Conservation (phyloP, 2,113 vertebrate genomes). For the Elanoides forficatus region DNA sequence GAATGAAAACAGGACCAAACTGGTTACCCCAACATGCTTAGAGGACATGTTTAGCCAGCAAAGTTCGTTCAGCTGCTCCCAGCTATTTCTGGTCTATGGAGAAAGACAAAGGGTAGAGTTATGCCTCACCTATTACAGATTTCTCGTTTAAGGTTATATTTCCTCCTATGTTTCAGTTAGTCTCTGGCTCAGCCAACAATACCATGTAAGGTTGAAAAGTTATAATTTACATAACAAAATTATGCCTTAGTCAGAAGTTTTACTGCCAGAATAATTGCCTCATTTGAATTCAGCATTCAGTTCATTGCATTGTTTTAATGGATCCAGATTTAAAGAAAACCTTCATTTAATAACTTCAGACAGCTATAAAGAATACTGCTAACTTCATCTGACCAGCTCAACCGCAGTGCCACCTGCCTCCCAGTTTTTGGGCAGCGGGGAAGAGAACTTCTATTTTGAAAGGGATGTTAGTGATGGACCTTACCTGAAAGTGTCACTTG, state of each 20-base stretch:
- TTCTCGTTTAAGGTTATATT: slow-evolving; percentile 13
- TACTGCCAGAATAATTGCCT: slow-evolving; percentile 46
- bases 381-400: neutral
- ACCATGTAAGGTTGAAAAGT: slow-evolving; percentile 51
- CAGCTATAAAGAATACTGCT: neutral
- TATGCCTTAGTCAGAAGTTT: slow-evolving; percentile 54
- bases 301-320: neutral
- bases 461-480: neutral
- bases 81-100: slow-evolving; percentile 25
- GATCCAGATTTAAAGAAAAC: neutral
- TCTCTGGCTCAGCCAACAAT: neutral
- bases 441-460: neutral
- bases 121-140: slow-evolving; percentile 5
- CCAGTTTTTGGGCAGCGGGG: neutral
- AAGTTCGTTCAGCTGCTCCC: slow-evolving; percentile 29
- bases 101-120: slow-evolving; percentile 34
- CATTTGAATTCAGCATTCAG: slow-evolving; percentile 42
- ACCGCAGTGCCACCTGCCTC: neutral
- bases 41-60: slow-evolving; percentile 41
- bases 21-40: slow-evolving; percentile 9
- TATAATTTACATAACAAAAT: slow-evolving; percentile 52
- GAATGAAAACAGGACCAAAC: slow-evolving; percentile 6
- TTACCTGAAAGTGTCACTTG: neutral
- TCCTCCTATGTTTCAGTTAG: slow-evolving; percentile 22
- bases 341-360: neutral